Evolutionary conservation across 2,888 invertebrate genomes (phyloP).

Genomic region (Campoplex capitator): DNA sequence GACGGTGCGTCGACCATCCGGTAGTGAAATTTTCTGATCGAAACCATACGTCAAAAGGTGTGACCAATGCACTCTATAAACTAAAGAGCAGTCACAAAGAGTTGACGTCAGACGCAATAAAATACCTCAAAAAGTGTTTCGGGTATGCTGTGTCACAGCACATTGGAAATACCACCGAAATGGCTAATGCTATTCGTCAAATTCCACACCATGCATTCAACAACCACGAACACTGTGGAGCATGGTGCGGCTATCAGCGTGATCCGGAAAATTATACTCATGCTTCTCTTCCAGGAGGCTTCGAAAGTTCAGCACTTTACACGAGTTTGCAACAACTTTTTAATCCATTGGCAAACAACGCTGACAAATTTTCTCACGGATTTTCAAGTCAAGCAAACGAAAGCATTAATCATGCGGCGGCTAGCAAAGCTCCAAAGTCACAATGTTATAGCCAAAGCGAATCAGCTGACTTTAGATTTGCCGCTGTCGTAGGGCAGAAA

Average conservation of each 20-base stretch:
- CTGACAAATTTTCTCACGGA: too few species aligned
- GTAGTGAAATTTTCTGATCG: conserved; percentile 71
- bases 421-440: too few species aligned
- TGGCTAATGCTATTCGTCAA: conserved; percentile 31
- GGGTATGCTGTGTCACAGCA: conserved; percentile 71
- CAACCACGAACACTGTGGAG: conserved; percentile 33
- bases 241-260: conserved; percentile 35
- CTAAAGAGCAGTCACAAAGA: conserved; percentile 63
- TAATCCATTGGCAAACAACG: too few species aligned
- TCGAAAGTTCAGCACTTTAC: too few species aligned
- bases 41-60: conserved; percentile 71
- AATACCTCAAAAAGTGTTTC: conserved; percentile 71
- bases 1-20: conserved; percentile 59
- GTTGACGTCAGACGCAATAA: conserved; percentile 60
- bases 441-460: too few species aligned
- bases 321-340: too few species aligned
- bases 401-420: too few species aligned
- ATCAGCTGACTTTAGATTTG: too few species aligned
- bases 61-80: conserved; percentile 65
- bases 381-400: too few species aligned
- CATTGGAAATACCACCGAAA: conserved; percentile 51
- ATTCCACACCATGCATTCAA: conserved; percentile 50
- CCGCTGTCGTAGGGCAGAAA: too few species aligned
- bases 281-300: too few species aligned
- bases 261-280: too few species aligned